These are phyloP conservation scores for Netelia inedita DNA, from an alignment of 2,888 invertebrate species.

Conservation along the genomic window DNA sequence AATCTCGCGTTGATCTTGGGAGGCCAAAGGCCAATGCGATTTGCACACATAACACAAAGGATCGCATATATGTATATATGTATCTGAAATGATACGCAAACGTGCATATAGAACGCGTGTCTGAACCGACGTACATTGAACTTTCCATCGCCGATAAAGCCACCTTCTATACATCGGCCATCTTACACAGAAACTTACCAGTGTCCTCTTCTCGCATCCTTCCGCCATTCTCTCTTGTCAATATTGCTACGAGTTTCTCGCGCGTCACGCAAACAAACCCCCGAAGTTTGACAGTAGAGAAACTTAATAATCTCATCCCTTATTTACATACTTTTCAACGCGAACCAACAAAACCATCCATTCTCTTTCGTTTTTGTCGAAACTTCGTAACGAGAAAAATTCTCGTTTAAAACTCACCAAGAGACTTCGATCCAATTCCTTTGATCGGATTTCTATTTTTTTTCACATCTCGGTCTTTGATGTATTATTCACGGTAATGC, in stretches of 20 bases:
- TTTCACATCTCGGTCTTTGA: background rate
- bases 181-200: constrained; percentile 20
- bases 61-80: constrained; percentile 32
- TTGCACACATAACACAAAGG: constrained; percentile 17
- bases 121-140: constrained; percentile 54
- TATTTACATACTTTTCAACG: constrained; percentile 14
- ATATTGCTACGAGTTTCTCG: constrained; percentile 23
- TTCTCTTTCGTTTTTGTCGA: constrained; percentile 2
- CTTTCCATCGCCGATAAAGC: constrained; percentile 42
- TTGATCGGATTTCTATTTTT: background rate
- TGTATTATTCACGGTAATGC: background rate
- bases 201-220: constrained; percentile 35
- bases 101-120: constrained; percentile 15
- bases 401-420: background rate
- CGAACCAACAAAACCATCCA: constrained; percentile 11
- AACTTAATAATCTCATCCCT: constrained; percentile 38
- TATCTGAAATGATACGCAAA: constrained; percentile 31
- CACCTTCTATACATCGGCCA: constrained; percentile 7
- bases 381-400: constrained; percentile 13
- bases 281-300: constrained; percentile 41
- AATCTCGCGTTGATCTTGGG: constrained; percentile 37
- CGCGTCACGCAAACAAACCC: background rate
- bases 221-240: constrained; percentile 38
- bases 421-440: background rate
- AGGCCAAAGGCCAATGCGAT: constrained; percentile 35